Conservation (phyloP, 2,797 vertebrate species). For the Nasua narica region DNA sequence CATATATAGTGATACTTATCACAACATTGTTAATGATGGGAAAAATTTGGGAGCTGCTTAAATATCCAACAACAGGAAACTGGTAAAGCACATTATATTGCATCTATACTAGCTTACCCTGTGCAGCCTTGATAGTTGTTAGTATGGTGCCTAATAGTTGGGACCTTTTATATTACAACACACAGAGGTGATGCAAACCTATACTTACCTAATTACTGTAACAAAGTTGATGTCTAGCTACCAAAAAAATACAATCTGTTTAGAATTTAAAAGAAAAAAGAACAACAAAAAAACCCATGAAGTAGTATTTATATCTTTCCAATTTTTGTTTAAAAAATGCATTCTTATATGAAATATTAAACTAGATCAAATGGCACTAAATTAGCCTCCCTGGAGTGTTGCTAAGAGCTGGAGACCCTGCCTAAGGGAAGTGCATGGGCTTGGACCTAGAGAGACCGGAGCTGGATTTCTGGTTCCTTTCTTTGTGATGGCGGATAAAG, state of each 20-base stretch:
- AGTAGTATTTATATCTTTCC: not conserved
- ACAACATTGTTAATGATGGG: not conserved
- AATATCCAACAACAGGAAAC: not conserved
- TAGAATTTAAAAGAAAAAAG: not conserved
- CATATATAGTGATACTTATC: not conserved
- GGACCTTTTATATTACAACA: not conserved
- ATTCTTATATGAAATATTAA: not conserved
- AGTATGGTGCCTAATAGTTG: not conserved
- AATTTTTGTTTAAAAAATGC: not conserved
- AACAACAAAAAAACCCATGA: not conserved
- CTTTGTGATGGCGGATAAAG: not conserved
- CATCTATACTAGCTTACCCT: not conserved
- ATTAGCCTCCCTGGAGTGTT: not conserved
- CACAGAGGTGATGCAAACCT: not conserved
- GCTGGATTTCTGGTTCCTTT: not conserved
- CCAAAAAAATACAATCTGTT: not conserved
- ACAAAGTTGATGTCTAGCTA: not conserved
- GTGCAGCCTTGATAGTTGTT: not conserved
- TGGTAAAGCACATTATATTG: not conserved
- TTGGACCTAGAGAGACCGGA: not conserved
- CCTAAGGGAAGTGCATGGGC: not conserved
- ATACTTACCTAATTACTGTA: not conserved
- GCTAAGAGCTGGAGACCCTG: not conserved
- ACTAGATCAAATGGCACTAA: not conserved
- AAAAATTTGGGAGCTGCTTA: not conserved